phyloP scores from a whole-genome alignment of 2,113 vertebrate genomes.

The Hippopotamus amphibius region DNA sequence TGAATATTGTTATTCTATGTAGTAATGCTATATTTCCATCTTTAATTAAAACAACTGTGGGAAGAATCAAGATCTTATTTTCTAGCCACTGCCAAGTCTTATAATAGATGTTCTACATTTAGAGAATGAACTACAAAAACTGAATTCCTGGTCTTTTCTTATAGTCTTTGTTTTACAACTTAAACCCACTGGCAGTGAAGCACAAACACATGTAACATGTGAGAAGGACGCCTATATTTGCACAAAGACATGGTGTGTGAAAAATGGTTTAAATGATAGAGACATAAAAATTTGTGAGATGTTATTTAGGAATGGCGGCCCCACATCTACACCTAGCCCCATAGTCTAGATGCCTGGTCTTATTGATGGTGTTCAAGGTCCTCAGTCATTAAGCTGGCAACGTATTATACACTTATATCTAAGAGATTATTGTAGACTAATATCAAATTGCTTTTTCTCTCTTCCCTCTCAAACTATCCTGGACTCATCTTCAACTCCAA shows the following conservation, averaged over 20 bases:
- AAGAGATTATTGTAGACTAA: neutral
- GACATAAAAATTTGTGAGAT: neutral
- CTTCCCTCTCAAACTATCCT: conserved; percentile 4
- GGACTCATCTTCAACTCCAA: neutral
- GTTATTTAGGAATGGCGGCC: neutral
- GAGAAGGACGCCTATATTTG: neutral
- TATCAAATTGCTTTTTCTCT: neutral
- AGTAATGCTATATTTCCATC: conserved; percentile 26
- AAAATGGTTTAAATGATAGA: neutral
- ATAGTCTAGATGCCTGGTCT: neutral
- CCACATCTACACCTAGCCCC: neutral
- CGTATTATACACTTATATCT: neutral
- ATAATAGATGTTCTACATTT: conserved; percentile 19
- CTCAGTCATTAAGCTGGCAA: neutral
- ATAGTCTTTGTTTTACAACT: conserved; percentile 34
- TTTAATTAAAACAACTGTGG: conserved; percentile 58
- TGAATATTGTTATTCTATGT: neutral
- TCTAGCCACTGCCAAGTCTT: neutral
- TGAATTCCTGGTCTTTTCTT: neutral
- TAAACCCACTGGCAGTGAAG: conserved; percentile 20
- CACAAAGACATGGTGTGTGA: neutral
- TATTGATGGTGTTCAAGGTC: neutral
- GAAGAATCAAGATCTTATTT: conserved; percentile 61
- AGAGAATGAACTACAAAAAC: conserved; percentile 1
- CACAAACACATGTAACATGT: neutral